Evolutionary conservation across 2,888 invertebrate genomes (phyloP), one percentile per base, ranked within the genome.

Genomic region (Catocala sponsa): DNA sequence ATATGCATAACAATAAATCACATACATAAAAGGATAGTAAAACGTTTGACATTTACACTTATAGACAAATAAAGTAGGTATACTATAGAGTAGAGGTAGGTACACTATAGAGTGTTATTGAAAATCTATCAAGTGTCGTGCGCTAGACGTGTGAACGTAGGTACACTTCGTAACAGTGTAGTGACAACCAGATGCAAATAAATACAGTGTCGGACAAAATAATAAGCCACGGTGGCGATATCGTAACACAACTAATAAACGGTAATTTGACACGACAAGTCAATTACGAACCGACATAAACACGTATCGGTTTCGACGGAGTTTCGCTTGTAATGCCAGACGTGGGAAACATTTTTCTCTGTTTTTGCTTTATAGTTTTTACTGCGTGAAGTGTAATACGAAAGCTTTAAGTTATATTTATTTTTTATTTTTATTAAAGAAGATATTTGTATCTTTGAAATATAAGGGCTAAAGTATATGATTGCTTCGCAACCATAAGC

Each of bases 251-350:
- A 85, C 85, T 92, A 92, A 93, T 92, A 91, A 91, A 91, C 86
- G 87, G 91, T 91, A 90, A 94, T 93, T 92, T 89, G 87, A 90
- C 91, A 91, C 92, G 92, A 92, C 93, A 92, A 89, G 92, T 92
- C 92, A 93, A 93, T 93, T 92, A 92, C 81, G 83, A 86, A 73
- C 84, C 83, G 85, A 91, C 91, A 89, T 91, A 92, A 92, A 90
- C 89, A 87, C 83, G 86, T 85, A 87, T 87, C 78, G 84, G 84
- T 84, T 84, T 89, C 87, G 84, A 82, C 79, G 84, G 87, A 85
- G 87, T 89, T 88, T 90, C 83, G 85, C 84, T 83, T 81, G 84
- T 86, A 86, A 86, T 85, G 78, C 63, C 84, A 87, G 86, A 86
- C 82, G 86, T 83, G 80, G 81, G 81, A 80, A 89, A 88, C 83